Percentiles rank a stretch among this genome's conserved stretches.
Evolutionary conservation across 2,797 vertebrate genomes (phyloP).

Genomic region (Gallirallus australis): DNA sequence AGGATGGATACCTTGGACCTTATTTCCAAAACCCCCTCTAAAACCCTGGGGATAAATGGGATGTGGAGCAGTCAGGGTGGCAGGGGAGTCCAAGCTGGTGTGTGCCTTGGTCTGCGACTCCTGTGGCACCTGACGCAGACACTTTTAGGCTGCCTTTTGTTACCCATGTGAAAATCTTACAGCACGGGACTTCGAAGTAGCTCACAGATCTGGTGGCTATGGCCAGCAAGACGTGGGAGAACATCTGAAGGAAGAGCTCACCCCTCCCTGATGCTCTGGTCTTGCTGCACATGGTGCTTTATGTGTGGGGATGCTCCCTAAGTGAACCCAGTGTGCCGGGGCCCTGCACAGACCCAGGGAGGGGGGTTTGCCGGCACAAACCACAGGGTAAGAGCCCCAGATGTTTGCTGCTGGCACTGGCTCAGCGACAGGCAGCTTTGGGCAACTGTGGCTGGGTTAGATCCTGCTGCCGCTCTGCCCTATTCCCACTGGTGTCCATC

Average conservation of each 20-base stretch:
- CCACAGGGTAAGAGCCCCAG: background rate
- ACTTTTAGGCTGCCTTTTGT: background rate
- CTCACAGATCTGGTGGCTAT: rapidly evolving
- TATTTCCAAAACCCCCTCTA: background rate
- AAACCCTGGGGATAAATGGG: background rate
- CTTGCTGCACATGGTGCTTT: no score
- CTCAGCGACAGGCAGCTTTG: background rate
- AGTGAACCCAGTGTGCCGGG: rapidly evolving
- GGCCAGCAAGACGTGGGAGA: background rate
- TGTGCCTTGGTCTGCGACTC: background rate
- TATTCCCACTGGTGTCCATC: background rate
- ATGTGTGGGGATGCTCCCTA: background rate
- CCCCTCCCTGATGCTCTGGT: background rate
- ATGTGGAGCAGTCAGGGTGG: background rate
- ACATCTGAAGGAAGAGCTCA: background rate
- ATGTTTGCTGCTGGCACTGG: background rate
- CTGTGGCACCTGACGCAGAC: background rate
- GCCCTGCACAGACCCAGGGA: background rate
- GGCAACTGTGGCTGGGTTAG: background rate
- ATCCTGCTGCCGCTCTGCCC: background rate
- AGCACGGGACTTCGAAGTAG: background rate
- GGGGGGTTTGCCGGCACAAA: rapidly evolving
- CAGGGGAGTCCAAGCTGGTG: background rate
- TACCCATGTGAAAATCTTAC: background rate
- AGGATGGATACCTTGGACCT: background rate